These are phyloP conservation scores for Rhamnusium bicolor DNA, from an alignment of 2,888 invertebrate genomes.

Conservation along the genomic window DNA sequence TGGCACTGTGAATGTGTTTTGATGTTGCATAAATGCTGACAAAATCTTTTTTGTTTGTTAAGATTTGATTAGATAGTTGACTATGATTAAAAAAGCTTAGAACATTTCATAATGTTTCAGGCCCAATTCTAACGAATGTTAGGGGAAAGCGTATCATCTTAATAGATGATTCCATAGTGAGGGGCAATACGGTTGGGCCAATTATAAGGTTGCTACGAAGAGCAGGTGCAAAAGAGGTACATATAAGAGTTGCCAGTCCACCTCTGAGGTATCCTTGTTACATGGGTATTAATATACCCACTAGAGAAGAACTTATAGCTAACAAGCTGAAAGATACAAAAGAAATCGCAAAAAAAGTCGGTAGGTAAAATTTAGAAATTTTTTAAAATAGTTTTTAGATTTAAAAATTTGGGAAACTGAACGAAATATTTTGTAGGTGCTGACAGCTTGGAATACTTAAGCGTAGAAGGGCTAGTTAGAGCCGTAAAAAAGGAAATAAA, in stretches of 20 bases:
- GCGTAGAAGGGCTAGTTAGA: constrained; percentile 91
- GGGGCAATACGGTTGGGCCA: constrained; percentile 97
- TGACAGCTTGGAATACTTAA: constrained; percentile 93
- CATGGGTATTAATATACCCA: constrained; percentile 99
- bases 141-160: constrained; percentile 90
- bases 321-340: constrained; percentile 83
- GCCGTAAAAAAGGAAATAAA: constrained; percentile 88
- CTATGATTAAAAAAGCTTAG: too few species aligned
- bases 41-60: too few species aligned
- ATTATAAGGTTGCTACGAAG: constrained; percentile 93
- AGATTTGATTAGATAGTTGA: too few species aligned
- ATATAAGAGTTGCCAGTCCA: constrained; percentile 96
- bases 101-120: constrained; percentile 56
- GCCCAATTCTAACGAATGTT: constrained; percentile 93
- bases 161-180: constrained; percentile 97
- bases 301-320: constrained; percentile 94
- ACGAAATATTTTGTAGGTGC: constrained; percentile 85
- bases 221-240: constrained; percentile 96
- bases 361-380: constrained; percentile 79
- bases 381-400: too few species aligned
- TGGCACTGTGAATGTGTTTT: neutral
- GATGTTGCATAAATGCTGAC: neutral
- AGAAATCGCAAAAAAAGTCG: constrained; percentile 87
- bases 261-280: constrained; percentile 96
- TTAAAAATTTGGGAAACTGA: too few species aligned